Base-by-base conservation (phyloP, 2,113 vertebrate species). In the Trematocara variabile region DNA sequence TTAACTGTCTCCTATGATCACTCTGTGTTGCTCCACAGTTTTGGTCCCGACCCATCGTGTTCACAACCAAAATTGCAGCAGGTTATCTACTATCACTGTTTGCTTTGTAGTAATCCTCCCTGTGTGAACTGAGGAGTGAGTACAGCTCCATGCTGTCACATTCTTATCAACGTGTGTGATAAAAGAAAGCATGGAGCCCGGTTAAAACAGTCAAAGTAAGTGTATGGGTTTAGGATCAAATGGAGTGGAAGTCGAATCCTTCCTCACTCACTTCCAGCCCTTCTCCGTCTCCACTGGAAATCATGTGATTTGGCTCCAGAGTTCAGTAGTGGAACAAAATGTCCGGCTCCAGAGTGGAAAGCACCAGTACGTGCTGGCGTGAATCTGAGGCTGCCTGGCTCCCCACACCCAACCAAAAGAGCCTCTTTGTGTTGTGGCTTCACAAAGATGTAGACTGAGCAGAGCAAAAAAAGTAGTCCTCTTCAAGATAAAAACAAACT, bases 271-370 rank as follows among this genome's bases (percentile, higher is more conserved):
- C 18, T 11, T 63, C 50, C 30, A 70, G 33, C 65, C 70, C n/a
- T 54, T 37, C 30, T 65, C 50, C 18, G 54, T 81, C 44, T 44
- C 83, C 79, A 14, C 77, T 86, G 86, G 65, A 83, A 77, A 75
- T 37, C 86, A 89, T 85, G 90, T 90, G 92, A 85, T 82, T 87
- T 91, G 81, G 84, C 91, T 90, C 44, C 60, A 25, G 89, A 91
- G 94, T 94, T 95, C 94, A 94, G 90, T 94, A 94, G 94, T 93
- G 95, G 97, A 97, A 97, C 96, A 97, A 96, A 96, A 95, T 96
- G 96, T 97, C 95, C 94, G 89, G 94, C 94, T 87, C 81, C 41
- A 48, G 75, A 86, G 86, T 92, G 94, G 95, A 96, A 94, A 93
- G 92, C 84, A 22, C 92, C 92, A 95, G 92, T 89, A 91, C 50